phyloP scores from a whole-genome alignment of 1,140 invertebrate genomes.

The Daktulosphaira vitifoliae region DNA sequence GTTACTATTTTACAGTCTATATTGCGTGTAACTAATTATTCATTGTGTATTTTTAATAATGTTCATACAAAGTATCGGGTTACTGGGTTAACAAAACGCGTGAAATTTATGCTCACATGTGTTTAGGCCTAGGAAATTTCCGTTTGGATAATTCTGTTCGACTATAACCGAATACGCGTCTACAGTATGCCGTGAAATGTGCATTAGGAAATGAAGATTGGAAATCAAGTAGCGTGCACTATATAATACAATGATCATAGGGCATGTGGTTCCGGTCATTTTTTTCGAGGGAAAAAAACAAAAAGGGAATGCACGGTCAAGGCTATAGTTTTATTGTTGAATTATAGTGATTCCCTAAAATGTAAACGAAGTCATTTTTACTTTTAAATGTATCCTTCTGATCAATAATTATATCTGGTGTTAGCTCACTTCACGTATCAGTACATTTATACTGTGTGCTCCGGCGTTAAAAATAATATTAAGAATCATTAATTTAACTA shows the following conservation, averaged over 20 bases:
- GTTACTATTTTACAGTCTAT: too few species aligned
- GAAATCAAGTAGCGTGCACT: not conserved
- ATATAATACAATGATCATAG: not conserved
- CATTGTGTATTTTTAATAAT: too few species aligned
- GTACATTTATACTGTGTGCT: too few species aligned
- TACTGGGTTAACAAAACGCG: conserved; percentile 2
- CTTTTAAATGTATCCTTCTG: too few species aligned
- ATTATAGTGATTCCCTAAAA: too few species aligned
- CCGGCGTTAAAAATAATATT: too few species aligned
- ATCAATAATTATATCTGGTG: too few species aligned
- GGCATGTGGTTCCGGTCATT: not conserved
- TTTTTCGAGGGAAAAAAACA: not conserved
- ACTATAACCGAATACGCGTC: not conserved
- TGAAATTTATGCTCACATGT: not conserved
- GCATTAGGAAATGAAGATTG: conserved; percentile 5
- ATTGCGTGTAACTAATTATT: too few species aligned
- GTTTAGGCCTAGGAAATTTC: conserved; percentile 9
- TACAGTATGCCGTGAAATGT: conserved; percentile 1
- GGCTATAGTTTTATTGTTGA: not conserved
- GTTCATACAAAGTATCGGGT: not conserved
- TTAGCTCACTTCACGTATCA: too few species aligned
- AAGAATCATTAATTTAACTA: too few species aligned
- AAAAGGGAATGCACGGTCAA: conserved; percentile 2
- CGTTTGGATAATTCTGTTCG: not conserved
- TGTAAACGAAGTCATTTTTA: too few species aligned